Percentiles rank a stretch among this genome's conserved stretches.
These are phyloP conservation scores for Leptinotarsa peninsularis DNA, from an alignment of 2,888 invertebrate species.

Conservation along the genomic window DNA sequence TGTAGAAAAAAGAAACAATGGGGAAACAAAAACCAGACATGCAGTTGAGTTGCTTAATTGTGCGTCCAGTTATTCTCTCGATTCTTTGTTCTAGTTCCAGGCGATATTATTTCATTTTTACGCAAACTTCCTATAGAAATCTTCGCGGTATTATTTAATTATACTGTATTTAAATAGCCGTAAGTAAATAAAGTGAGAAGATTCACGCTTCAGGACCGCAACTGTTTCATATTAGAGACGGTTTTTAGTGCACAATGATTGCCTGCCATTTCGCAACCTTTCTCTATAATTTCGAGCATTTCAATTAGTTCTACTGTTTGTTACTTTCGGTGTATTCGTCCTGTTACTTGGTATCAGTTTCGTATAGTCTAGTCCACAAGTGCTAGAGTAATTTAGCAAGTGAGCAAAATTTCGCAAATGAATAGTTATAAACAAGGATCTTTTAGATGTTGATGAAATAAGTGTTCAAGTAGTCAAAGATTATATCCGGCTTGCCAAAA, in stretches of 20 bases:
- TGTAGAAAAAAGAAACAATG: constrained; percentile 15
- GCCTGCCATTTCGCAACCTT: constrained; percentile 6
- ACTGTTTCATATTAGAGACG: constrained; percentile 20
- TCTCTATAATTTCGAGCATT: constrained; percentile 12
- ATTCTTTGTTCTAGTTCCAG: constrained; percentile 33
- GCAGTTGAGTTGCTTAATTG: constrained; percentile 45
- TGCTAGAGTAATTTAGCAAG: too few relatives aligned
- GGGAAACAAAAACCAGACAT: constrained; percentile 16
- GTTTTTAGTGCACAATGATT: constrained; percentile 9
- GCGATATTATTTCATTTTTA: constrained; percentile 41
- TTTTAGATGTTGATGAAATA: too few relatives aligned
- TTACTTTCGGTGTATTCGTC: not conserved
- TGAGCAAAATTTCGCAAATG: too few relatives aligned
- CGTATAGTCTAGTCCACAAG: not conserved
- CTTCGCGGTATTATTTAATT: constrained; percentile 31
- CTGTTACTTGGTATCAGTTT: not conserved
- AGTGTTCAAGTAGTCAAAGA: too few relatives aligned
- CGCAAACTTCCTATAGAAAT: constrained; percentile 49
- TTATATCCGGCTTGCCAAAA: too few relatives aligned
- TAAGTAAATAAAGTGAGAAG: constrained; percentile 19
- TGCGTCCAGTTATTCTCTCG: constrained; percentile 33
- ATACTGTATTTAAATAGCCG: constrained; percentile 29
- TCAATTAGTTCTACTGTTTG: constrained; percentile 1
- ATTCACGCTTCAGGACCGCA: constrained; percentile 22
- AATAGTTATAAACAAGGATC: too few relatives aligned